These are phyloP conservation scores for Brachionus plicatilis DNA, from an alignment of 1,140 invertebrate genomes.

Conservation along the genomic window DNA sequence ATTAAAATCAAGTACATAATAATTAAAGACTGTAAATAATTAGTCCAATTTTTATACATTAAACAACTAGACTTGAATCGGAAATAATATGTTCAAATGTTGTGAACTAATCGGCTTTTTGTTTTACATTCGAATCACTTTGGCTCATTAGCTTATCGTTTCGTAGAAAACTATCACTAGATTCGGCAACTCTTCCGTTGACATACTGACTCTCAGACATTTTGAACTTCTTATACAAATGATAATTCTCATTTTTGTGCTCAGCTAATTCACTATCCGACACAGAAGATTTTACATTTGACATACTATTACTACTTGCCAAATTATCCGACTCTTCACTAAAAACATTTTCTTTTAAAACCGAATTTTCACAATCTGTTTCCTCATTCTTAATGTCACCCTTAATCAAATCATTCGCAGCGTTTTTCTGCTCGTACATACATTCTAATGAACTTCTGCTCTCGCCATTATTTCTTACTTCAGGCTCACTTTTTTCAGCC, in stretches of 20 bases:
- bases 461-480: neutral
- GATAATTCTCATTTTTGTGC: neutral
- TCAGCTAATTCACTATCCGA: conserved; percentile 5
- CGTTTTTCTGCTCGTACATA: neutral
- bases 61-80: neutral
- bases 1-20: neutral
- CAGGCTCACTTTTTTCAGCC: conserved; percentile 11
- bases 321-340: neutral
- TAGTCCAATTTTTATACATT: conserved; percentile 1
- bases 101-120: neutral
- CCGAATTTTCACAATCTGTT: neutral
- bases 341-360: neutral
- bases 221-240: neutral
- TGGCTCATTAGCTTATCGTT: neutral
- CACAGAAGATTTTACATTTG: neutral
- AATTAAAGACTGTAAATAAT: neutral
- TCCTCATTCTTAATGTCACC: neutral
- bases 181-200: neutral
- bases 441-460: neutral
- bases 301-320: neutral
- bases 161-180: neutral
- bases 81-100: neutral
- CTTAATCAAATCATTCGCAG: neutral
- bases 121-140: neutral
- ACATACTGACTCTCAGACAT: neutral